These are phyloP conservation scores for Ernsta delagoae DNA, from an alignment of 2,888 invertebrate genomes.

Conservation along the genomic window DNA sequence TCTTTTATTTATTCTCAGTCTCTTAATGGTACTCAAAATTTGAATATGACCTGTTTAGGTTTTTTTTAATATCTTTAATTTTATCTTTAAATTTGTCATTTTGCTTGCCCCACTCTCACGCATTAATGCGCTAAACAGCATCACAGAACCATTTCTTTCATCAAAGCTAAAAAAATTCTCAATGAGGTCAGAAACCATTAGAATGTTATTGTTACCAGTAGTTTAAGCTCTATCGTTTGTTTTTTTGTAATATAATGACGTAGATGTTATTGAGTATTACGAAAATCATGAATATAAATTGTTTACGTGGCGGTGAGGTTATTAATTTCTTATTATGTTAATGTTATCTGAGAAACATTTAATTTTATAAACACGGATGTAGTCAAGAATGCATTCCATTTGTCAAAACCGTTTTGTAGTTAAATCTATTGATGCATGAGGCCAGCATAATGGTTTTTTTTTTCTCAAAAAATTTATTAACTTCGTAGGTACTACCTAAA, in stretches of 20 bases:
- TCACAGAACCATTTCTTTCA: constrained; percentile 41
- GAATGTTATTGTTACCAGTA: constrained; percentile 83
- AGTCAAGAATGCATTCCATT: constrained; percentile 82
- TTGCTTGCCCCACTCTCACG: constrained; percentile 42
- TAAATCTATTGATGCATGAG: constrained; percentile 77
- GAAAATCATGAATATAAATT: constrained; percentile 55
- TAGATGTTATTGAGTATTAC: constrained; percentile 50
- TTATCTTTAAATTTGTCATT: constrained; percentile 28
- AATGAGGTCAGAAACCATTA: constrained; percentile 58
- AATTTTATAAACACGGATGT: constrained; percentile 64
- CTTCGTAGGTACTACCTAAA: too few species aligned
- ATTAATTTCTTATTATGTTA: constrained; percentile 63
- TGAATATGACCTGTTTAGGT: constrained; percentile 10
- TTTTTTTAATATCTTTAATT: not conserved
- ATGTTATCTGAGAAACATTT: constrained; percentile 63
- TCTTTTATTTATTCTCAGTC: constrained; percentile 60
- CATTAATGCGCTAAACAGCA: constrained; percentile 38
- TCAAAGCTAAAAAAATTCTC: constrained; percentile 43
- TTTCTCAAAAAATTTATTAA: not conserved
- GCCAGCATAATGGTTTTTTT: not conserved
- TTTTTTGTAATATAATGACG: constrained; percentile 58
- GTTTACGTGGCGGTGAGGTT: constrained; percentile 59
- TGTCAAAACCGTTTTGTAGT: constrained; percentile 69
- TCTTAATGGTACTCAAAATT: constrained; percentile 39
- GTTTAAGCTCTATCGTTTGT: constrained; percentile 77